Evolutionary conservation across 2,113 vertebrate genomes (phyloP), one percentile per base, ranked within the genome.

Genomic region (Oceanodroma tethys): DNA sequence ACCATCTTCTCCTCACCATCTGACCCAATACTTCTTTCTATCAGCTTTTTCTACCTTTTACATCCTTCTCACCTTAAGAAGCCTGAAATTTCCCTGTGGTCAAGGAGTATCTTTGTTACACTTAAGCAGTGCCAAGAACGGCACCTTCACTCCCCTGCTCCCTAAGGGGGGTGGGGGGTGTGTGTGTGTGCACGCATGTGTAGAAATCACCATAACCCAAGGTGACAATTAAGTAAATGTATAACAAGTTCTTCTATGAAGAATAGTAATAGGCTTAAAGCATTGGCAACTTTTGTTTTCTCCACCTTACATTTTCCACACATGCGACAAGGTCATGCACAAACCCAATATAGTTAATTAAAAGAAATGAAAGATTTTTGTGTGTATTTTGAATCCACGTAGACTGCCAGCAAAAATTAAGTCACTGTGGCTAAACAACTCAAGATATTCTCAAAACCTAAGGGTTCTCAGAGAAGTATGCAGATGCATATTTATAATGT

Each of bases 131-230:
- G 55, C 26, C 2, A 2, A 91, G 58, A 93, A 75, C 0, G 0
- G 26, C 66, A 59, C 36, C 52, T 81, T 73, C 12, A 36, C 19
- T 65, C 29, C 43, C 11, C 52, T 59, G 72, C 32, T 81, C 14
- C 30, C 34, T 36, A 42, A 47, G 6, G 1, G 9, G 6, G 32
- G 26, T 2, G 8, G 43, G 10, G 6, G 7, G 3, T 8, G 13
- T 5, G 21, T 9, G 7, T 6, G 3, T 0, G 4, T 7, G 8
- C 10, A 4, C 1, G 1, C 20, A 14, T 4, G 3, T 19, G 58
- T 17, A 59, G n/a, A 47, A 74, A 68, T 30, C 22, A 60, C 43
- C 36, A 25, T 23, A 78, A 75, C 32, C 26, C 56, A 42, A 42
- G 27, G 12, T 47, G 34, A 87, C 43, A 79, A 59, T 25, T 42